A percentile compares a stretch with the other conserved stretches of the same genome.
Evolutionary conservation across 2,888 invertebrate genomes (phyloP).

Genomic region (Eilema sororculum): DNA sequence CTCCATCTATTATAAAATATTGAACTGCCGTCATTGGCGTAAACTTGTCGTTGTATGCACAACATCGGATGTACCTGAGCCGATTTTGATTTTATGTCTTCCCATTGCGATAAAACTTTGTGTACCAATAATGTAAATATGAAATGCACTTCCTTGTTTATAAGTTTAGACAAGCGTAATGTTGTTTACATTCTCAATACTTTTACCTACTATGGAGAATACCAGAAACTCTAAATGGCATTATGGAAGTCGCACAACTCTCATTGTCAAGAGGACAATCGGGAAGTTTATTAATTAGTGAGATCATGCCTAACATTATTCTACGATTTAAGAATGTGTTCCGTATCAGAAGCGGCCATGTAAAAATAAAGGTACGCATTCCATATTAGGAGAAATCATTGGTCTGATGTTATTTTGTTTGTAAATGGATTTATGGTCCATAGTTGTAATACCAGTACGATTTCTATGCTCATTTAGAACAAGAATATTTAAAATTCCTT

Average conservation of each 20-base stretch:
- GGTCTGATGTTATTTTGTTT: neutral
- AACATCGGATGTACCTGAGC: too few species aligned
- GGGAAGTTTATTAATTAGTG: neutral
- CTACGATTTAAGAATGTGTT: neutral
- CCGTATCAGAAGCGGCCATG: neutral
- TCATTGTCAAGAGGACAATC: conserved; percentile 1
- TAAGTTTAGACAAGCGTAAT: neutral
- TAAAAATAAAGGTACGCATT: neutral
- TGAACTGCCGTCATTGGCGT: neutral
- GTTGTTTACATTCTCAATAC: neutral
- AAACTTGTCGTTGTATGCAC: neutral
- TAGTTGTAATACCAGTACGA: neutral
- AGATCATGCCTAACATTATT: neutral
- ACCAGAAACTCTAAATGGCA: neutral
- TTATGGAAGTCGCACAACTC: neutral
- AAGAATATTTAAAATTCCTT: neutral
- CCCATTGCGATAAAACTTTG: neutral
- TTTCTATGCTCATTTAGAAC: neutral
- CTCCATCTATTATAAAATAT: too few species aligned
- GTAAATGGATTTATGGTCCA: neutral
- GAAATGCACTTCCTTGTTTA: neutral
- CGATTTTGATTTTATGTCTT: neutral
- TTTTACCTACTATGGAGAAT: too few species aligned
- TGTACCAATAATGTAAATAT: neutral
- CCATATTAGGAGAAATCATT: neutral